Percentiles rank a stretch among this genome's conserved stretches.
Conservation (phyloP, 2,888 invertebrate genomes). For the Scrobipalpa costella region DNA sequence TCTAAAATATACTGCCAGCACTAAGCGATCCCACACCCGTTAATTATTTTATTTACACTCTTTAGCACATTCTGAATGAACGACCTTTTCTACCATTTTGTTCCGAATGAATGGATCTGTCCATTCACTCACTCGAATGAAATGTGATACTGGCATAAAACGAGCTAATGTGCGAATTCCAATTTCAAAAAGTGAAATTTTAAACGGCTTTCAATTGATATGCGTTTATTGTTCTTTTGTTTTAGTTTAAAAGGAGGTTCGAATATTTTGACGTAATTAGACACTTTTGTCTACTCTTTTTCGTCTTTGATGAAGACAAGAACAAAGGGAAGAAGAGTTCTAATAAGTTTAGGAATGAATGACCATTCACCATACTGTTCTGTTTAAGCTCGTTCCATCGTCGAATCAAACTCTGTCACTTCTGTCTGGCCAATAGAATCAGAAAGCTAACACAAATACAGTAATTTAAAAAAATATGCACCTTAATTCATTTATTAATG, state of each 20-base stretch:
- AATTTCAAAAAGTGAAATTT: constrained; percentile 28
- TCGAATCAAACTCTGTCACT: too few species aligned
- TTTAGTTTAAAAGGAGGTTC: not conserved
- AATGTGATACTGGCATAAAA: constrained; percentile 50
- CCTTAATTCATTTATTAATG: too few species aligned
- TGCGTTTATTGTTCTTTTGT: not conserved
- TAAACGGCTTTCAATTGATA: not conserved
- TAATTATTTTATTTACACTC: constrained; percentile 68
- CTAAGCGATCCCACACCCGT: constrained; percentile 68
- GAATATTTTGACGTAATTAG: constrained; percentile 5
- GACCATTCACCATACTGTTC: too few species aligned
- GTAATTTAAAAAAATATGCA: too few species aligned
- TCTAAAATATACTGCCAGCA: constrained; percentile 57
- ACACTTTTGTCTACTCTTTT: not conserved
- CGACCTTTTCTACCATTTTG: constrained; percentile 33
- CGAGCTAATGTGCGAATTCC: constrained; percentile 50
- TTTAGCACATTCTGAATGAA: not conserved
- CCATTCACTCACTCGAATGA: constrained; percentile 41
- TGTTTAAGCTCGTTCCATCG: too few species aligned
- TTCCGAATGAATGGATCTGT: constrained; percentile 39
- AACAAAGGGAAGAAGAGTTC: too few species aligned
- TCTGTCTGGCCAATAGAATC: too few species aligned
- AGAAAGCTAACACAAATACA: too few species aligned
- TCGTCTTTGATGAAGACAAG: not conserved
- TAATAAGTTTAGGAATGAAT: too few species aligned